A percentile compares a stretch with the other conserved stretches of the same genome.
phyloP scores from a whole-genome alignment of 2,113 vertebrate species.

The Vulpes lagopus region DNA sequence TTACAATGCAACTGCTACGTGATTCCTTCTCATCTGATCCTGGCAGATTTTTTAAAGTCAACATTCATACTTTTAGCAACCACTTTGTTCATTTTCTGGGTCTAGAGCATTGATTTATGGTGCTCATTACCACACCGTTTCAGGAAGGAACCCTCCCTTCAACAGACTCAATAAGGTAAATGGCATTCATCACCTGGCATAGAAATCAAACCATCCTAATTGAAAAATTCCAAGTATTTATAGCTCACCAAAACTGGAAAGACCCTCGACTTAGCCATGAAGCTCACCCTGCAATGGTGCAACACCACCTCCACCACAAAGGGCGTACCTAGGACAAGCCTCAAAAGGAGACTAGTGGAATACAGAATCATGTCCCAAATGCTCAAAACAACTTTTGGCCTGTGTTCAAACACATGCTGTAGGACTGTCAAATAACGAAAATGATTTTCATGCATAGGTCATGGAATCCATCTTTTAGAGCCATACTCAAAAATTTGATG shows the following conservation, averaged over 20 bases:
- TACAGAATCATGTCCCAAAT: not conserved
- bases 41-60: conserved; percentile 27
- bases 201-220: not conserved
- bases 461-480: not conserved
- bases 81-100: not conserved
- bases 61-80: conserved; percentile 7
- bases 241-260: not conserved
- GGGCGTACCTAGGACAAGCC: not conserved
- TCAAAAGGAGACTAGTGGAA: not conserved
- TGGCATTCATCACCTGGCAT: not conserved
- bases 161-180: conserved; percentile 13
- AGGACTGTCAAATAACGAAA: not conserved
- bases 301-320: not conserved
- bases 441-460: not conserved
- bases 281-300: not conserved
- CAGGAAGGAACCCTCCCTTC: not conserved
- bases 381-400: not conserved
- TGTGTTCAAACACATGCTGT: not conserved
- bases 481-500: not conserved
- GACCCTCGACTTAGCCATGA: not conserved
- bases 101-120: not conserved
- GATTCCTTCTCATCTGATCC: not conserved
- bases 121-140: not conserved
- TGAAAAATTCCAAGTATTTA: conserved; percentile 32
- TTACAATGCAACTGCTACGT: not conserved